Percentiles rank a stretch among this genome's conserved stretches.
Conservation (phyloP, 2,888 invertebrate species). For the Glyphotaelius pellucidus region DNA sequence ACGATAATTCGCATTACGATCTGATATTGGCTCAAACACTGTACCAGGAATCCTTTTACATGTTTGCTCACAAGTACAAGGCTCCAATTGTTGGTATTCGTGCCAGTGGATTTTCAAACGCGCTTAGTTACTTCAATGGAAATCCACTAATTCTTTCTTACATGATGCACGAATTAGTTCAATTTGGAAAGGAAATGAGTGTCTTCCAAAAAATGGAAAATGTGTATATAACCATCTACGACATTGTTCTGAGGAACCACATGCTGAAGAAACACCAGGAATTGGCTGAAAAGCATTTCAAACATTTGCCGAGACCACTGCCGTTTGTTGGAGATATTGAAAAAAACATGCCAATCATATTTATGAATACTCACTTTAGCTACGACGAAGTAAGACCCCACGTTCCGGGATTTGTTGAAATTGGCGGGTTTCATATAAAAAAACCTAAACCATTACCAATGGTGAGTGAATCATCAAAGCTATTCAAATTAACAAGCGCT, state of each 20-base stretch:
- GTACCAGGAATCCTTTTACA: conserved; percentile 68
- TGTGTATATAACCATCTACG: conserved; percentile 69
- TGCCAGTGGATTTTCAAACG: conserved; percentile 66
- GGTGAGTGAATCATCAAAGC: conserved; percentile 32
- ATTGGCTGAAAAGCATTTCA: conserved; percentile 69
- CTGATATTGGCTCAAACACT: conserved; percentile 68
- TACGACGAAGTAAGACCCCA: conserved; percentile 73
- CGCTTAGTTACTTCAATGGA: conserved; percentile 66
- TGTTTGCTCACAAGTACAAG: conserved; percentile 68
- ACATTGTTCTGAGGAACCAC: conserved; percentile 69
- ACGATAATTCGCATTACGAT: conserved; percentile 67
- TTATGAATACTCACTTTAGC: conserved; percentile 75
- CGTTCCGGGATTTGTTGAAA: conserved; percentile 73
- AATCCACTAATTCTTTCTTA: conserved; percentile 70
- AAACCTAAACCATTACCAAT: conserved; percentile 69
- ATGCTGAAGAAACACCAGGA: conserved; percentile 71
- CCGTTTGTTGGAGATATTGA: conserved; percentile 73
- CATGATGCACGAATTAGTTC: conserved; percentile 73
- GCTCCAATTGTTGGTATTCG: conserved; percentile 66
- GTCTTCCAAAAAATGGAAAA: conserved; percentile 73
- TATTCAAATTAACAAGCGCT: not conserved
- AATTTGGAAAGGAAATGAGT: conserved; percentile 72
- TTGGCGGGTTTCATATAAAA: conserved; percentile 78
- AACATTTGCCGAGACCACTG: conserved; percentile 68
- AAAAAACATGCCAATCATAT: conserved; percentile 72